phyloP scores from a whole-genome alignment of 2,888 invertebrate genomes.

The Napeogenes sylphis region DNA sequence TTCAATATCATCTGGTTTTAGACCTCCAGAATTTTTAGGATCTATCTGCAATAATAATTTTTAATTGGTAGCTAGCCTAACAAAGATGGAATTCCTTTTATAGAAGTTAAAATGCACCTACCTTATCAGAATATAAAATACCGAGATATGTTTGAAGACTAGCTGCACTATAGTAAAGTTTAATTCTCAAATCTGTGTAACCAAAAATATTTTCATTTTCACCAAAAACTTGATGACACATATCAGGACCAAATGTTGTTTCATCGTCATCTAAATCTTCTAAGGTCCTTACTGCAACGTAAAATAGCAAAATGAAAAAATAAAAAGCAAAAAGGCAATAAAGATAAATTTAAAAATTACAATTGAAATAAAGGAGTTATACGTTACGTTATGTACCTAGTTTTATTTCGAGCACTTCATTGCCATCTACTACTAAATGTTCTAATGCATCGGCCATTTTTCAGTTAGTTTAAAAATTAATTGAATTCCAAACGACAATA shows the following conservation, averaged over 20 bases:
- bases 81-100: not conserved
- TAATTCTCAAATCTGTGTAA: slow-evolving; percentile 88
- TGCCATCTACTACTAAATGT: slow-evolving; percentile 76
- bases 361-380: not conserved
- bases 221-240: slow-evolving; percentile 96
- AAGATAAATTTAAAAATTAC: not conserved
- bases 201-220: slow-evolving; percentile 96
- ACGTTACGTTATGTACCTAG: slow-evolving; percentile 53
- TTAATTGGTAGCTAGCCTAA: not conserved
- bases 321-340: not conserved
- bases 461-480: slow-evolving; percentile 12
- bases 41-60: slow-evolving; percentile 60
- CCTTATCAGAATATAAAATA: slow-evolving; percentile 84
- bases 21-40: slow-evolving; percentile 74
- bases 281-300: slow-evolving; percentile 75
- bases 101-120: slow-evolving; percentile 39
- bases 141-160: slow-evolving; percentile 88
- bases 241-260: slow-evolving; percentile 85
- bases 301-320: slow-evolving; percentile 5
- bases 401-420: slow-evolving; percentile 77
- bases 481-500: not conserved
- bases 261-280: slow-evolving; percentile 82
- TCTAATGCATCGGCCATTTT: slow-evolving; percentile 71
- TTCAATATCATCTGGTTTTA: slow-evolving; percentile 86
- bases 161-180: slow-evolving; percentile 88